Conservation (phyloP, 2,113 vertebrate genomes). For the Geococcyx californianus region DNA sequence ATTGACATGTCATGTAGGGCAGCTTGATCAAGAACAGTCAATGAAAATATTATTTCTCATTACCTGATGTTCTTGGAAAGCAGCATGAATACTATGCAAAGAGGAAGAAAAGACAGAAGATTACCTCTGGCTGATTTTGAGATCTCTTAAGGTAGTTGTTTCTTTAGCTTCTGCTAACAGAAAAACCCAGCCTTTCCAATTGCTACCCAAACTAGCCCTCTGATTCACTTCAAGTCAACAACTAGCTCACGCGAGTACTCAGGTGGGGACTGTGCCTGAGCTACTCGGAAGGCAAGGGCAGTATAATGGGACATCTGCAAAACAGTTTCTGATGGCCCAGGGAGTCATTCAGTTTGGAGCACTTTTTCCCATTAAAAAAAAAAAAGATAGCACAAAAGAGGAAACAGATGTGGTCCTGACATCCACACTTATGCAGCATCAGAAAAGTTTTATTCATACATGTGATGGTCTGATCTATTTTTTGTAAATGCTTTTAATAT, state of each 20-base stretch:
- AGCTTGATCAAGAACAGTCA: background rate
- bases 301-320: background rate
- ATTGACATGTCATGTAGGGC: background rate
- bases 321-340: background rate
- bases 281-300: background rate
- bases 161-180: background rate
- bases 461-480: accelerated
- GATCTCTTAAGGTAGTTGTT: background rate
- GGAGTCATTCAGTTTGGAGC: background rate
- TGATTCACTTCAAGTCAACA: background rate
- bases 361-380: background rate
- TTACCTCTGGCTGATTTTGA: background rate
- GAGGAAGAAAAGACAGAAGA: background rate
- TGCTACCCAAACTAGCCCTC: background rate
- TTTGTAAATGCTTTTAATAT: background rate
- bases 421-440: background rate
- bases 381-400: background rate
- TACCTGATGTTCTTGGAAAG: background rate
- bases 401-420: background rate
- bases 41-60: background rate
- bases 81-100: background rate
- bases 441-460: background rate
- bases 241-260: background rate
- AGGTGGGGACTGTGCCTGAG: background rate
- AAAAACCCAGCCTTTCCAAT: background rate